Base-by-base conservation (phyloP, 2,113 vertebrate species). In the Nesospiza acunhae region DNA sequence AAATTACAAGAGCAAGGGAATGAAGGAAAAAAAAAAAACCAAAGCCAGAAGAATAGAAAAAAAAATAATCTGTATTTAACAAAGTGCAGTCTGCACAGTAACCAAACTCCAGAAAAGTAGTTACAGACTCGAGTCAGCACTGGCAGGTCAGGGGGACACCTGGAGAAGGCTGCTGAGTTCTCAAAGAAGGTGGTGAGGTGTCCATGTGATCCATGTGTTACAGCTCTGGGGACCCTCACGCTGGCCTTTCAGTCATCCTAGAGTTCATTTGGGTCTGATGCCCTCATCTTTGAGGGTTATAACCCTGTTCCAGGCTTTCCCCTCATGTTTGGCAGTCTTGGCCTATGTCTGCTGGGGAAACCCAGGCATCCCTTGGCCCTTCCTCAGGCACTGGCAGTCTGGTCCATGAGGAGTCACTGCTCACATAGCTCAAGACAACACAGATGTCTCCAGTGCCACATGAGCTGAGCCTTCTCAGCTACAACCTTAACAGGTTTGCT, bases 371-470 rank as follows among this genome's bases (percentile, higher is more conserved):
- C 49, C 30, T 80, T 47, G 33, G 66, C 16, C 42, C 10, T 75
- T 75, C 35, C 24, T 85, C 27, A 21, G 41, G 24, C 30, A 13
- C 12, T 64, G 18, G 30, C 30, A 31, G 6, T 13, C 59, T 67
- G 28, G 24, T 59, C 53, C 17, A 3, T 22, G 28, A 52, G 35
- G 44, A 66, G 30, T 23, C 55, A 62, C 42, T 37, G 28, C 42
- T 72, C 47, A 75, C 0, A 0, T 4, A 69, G 41, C 41, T 83
- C 41, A 33, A 50, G 30, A 39, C 0, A 7, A 37, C 3, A 1
- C 1, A 0, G 28, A 8, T 42, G 26, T 47, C 68, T 62, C 55
- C 0, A 0, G 30, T 66, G 18, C 26, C 47, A 24, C 33, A 23
- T 0, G 1, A 74, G 26, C 31, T 84, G 64, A 91, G 46, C 13